These are phyloP conservation scores for Macroglossus sobrinus DNA, from an alignment of 2,113 vertebrate species.

Conservation along the genomic window DNA sequence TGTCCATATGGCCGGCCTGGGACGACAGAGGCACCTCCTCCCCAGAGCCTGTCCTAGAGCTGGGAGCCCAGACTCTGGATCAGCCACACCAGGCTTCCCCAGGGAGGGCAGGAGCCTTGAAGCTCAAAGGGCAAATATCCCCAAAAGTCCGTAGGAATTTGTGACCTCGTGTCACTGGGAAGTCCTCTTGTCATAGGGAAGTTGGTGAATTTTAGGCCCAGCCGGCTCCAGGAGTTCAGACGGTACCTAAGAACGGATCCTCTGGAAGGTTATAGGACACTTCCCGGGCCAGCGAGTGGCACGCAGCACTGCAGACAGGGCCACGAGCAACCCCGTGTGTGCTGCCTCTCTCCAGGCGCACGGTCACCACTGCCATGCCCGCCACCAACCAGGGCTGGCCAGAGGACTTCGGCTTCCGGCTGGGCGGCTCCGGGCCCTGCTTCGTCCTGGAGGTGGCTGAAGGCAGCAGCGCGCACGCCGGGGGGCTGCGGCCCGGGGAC, in stretches of 20 bases:
- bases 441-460: conserved; percentile 95
- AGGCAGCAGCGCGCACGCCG: conserved; percentile 92
- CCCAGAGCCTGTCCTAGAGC: background rate
- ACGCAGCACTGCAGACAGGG: accelerated
- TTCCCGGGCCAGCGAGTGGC: background rate
- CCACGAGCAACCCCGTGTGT: background rate
- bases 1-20: background rate
- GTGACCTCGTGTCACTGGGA: background rate
- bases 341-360: conserved; percentile 77
- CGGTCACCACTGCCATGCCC: conserved; percentile 88
- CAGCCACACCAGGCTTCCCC: background rate
- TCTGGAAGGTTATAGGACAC: background rate
- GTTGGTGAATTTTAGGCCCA: background rate
- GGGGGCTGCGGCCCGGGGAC: conserved; percentile 92
- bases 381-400: conserved; percentile 95
- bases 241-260: background rate
- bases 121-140: conserved; percentile 77
- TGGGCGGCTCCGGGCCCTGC: conserved; percentile 91
- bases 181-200: background rate
- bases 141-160: conserved; percentile 70
- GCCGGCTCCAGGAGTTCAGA: background rate
- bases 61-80: background rate
- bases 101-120: conserved; percentile 65
- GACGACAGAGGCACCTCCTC: background rate
- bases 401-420: conserved; percentile 94